These are phyloP conservation scores for Philhelius pedissequus DNA, from an alignment of 2,888 invertebrate genomes.

Conservation along the genomic window DNA sequence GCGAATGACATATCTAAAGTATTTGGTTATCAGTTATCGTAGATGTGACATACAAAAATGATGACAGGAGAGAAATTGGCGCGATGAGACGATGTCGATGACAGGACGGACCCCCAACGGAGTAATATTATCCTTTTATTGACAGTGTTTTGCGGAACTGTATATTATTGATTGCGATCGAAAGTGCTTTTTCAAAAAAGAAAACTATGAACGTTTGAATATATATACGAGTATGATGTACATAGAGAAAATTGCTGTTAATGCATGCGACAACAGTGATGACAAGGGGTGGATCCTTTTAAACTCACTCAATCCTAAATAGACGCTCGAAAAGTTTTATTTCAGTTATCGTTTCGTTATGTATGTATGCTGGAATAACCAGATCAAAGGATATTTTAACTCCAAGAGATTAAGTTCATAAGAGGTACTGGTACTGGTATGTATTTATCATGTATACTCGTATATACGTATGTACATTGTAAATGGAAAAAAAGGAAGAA, in stretches of 20 bases:
- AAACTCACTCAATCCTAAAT: constrained; percentile 42
- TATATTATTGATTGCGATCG: constrained; percentile 63
- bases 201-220: constrained; percentile 20
- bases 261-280: not conserved
- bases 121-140: constrained; percentile 63
- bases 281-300: constrained; percentile 31
- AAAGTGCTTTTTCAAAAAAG: constrained; percentile 41
- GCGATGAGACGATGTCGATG: constrained; percentile 25
- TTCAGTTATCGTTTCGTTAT: no score
- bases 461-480: not conserved
- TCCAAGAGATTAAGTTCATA: constrained; percentile 39
- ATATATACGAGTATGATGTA: no score
- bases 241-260: constrained; percentile 10
- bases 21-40: constrained; percentile 47
- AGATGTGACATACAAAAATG: constrained; percentile 47
- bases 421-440: not conserved
- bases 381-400: constrained; percentile 62
- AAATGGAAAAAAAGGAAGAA: not conserved
- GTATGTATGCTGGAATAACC: constrained; percentile 47
- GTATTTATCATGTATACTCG: not conserved
- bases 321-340: constrained; percentile 50
- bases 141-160: constrained; percentile 56
- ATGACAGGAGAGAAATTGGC: constrained; percentile 11
- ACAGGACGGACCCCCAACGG: constrained; percentile 47
- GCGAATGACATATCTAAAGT: constrained; percentile 5